Base-by-base conservation (phyloP, 2,888 invertebrate species). In the Druceiella hillmani region DNA sequence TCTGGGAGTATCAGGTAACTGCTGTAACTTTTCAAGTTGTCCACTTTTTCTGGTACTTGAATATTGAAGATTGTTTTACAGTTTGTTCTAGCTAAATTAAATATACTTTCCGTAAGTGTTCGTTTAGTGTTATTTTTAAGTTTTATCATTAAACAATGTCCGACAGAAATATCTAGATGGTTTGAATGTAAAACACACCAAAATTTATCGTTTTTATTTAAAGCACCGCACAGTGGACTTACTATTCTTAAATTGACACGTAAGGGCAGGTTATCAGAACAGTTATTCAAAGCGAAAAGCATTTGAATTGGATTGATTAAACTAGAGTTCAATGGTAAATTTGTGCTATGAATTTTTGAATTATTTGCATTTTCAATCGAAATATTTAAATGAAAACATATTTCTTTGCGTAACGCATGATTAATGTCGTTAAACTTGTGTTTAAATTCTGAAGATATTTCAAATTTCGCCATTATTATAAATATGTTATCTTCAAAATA, bases 161-260 rank as follows among this genome's bases (percentile, higher is more conserved):
- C 64, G 0, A 62, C 54, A 30, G 52, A 52, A 14, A 69, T 31
- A 13, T 34, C 28, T 3, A 60, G 45, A 20, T 46, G 36, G 43
- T 62, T 62, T 17, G 45, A 51, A 35, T 62, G 63, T 3, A 70
- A 44, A 6, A 57, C 44, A 3, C 49, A 50, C 61, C 63, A 66
- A n/a, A 61, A 43, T 22, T 45, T 54, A 44, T 62, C 51, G 13
- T 55, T 62, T 9, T 47, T 45, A 43, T 62, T 53, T 14, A 56
- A 52, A 7, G 56, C 55, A 9, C 62, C 61, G 0, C 66, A 65
- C 22, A 69, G 54, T 20, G 53, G 55, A 5, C 56, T 49, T 5
- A 63, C 50, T 24, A 69, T 48, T 54, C 61, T 57, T 6, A 65
- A 47, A 32, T 57, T 44, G 2, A 62, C 43, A 38, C 50, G 52